A percentile compares a stretch with the other conserved stretches of the same genome.
Evolutionary conservation across 30 jellyfish, hydroid and myxozoan species (phyloP).

Genomic region (Turritopsis dohrnii): DNA sequence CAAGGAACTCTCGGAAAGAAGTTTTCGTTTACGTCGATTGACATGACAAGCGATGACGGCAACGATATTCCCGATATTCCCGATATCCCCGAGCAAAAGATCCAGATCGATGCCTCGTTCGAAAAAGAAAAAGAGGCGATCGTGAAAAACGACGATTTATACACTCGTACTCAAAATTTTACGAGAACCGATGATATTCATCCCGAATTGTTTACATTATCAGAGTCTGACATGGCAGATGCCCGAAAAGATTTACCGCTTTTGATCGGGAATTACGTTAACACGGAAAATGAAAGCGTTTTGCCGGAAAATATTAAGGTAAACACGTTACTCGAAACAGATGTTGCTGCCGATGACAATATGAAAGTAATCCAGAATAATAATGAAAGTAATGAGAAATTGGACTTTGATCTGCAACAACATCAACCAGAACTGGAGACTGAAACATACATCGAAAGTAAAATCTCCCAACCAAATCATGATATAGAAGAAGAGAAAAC

Average conservation of each 20-base stretch:
- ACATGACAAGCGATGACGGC: not conserved
- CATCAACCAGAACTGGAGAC: not conserved
- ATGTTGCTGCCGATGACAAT: too few species aligned
- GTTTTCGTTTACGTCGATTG: conserved; percentile 1
- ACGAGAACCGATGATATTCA: not conserved
- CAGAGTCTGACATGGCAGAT: not conserved
- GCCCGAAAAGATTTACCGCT: not conserved
- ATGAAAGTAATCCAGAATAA: too few species aligned
- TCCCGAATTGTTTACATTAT: not conserved
- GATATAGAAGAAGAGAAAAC: not conserved
- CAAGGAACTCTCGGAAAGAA: not conserved
- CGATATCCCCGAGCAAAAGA: not conserved
- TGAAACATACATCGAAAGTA: not conserved
- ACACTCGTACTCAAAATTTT: not conserved
- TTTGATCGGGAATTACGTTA: not conserved
- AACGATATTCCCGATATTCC: not conserved
- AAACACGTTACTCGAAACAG: not conserved
- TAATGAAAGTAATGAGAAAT: not conserved
- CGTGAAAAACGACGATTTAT: not conserved
- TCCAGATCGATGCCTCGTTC: not conserved
- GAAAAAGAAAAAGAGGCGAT: not conserved
- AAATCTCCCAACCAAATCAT: not conserved
- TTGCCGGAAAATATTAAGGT: not conserved
- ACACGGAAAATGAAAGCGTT: not conserved
- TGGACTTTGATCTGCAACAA: not conserved